These are phyloP conservation scores for Hozukius guyotensis DNA, from an alignment of 2,797 vertebrate genomes.

Conservation along the genomic window DNA sequence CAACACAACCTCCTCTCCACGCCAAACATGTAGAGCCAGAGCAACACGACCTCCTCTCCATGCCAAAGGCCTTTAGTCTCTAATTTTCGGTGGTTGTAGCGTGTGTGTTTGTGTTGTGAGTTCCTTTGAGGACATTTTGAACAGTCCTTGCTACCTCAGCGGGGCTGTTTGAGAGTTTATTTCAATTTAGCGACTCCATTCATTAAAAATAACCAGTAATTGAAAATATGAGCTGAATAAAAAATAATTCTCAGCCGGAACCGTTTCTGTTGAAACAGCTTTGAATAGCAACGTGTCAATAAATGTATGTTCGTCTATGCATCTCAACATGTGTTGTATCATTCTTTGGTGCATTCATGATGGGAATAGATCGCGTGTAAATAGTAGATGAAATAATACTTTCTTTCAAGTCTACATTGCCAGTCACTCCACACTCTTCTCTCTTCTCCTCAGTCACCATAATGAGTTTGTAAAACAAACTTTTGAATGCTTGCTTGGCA, in stretches of 20 bases:
- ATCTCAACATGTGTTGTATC: background rate
- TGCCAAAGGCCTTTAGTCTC: too few species aligned
- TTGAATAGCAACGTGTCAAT: background rate
- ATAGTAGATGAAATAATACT: background rate
- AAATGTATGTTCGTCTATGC: background rate
- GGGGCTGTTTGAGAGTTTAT: too few species aligned
- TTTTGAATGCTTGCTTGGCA: background rate
- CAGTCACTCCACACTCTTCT: background rate
- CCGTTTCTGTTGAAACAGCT: background rate
- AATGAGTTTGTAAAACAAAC: constrained; percentile 30
- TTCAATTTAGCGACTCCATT: background rate
- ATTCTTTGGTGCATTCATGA: too few species aligned
- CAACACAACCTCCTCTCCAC: too few species aligned
- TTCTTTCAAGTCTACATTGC: background rate
- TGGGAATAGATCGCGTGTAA: background rate
- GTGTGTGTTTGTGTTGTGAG: background rate
- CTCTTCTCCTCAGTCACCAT: background rate
- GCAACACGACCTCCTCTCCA: too few species aligned
- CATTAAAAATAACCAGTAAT: background rate
- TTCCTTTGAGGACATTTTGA: background rate
- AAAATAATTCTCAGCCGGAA: background rate
- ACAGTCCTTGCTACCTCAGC: background rate
- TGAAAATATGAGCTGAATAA: background rate
- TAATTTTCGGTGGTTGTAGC: background rate
- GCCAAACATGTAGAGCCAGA: too few species aligned